A percentile compares a stretch with the other conserved stretches of the same genome.
Conservation (phyloP, 1,140 invertebrate genomes). For the Araneus ventricosus region DNA sequence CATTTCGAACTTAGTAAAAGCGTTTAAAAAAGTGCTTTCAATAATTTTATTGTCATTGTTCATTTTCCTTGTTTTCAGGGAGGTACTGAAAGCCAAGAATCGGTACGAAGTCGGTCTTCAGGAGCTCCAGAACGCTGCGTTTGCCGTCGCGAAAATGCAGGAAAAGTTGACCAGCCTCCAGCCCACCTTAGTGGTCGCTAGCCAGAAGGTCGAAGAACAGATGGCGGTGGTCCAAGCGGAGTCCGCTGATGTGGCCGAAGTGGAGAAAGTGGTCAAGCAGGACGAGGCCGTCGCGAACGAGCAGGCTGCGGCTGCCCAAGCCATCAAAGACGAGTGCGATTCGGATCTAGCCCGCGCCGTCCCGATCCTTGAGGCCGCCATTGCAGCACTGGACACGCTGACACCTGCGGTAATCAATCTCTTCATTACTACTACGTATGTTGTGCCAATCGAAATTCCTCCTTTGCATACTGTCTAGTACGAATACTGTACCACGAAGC, state of each 20-base stretch:
- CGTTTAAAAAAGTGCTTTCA: too few species aligned
- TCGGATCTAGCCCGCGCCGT: conserved; percentile 97
- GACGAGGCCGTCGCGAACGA: conserved; percentile 98
- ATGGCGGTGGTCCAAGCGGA: conserved; percentile 99
- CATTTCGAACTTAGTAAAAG: too few species aligned
- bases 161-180: conserved; percentile 89
- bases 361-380: conserved; percentile 94
- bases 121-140: conserved; percentile 95
- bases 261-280: conserved; percentile 93
- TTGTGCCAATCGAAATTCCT: too few species aligned
- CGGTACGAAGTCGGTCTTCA: conserved; percentile 87
- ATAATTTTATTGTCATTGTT: not conserved
- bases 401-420: conserved; percentile 84
- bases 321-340: conserved; percentile 98
- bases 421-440: not conserved
- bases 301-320: conserved; percentile 96
- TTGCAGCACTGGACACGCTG: conserved; percentile 93
- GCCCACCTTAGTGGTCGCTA: conserved; percentile 94
- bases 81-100: conserved; percentile 77
- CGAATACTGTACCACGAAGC: too few species aligned
- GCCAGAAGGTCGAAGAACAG: conserved; percentile 93
- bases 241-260: conserved; percentile 96
- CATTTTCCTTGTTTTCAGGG: conserved; percentile 66
- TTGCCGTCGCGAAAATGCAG: conserved; percentile 91
- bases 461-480: too few species aligned